Conservation (phyloP, 2,113 vertebrate species). For the Romanogobio albipinnatus region DNA sequence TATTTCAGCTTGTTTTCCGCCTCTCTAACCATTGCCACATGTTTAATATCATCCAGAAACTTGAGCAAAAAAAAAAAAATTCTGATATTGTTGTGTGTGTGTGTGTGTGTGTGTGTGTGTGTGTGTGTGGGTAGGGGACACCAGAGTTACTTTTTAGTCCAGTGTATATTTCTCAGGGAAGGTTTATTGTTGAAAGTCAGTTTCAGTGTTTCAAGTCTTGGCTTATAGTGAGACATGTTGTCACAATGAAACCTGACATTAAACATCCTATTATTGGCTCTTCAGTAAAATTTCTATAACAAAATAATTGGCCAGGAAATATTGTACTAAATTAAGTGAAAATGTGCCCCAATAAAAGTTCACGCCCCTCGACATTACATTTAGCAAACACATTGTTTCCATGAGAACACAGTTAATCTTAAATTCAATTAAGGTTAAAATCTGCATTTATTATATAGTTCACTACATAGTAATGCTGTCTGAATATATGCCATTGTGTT, state of each 20-base stretch:
- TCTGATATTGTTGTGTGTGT: slow-evolving; percentile 36
- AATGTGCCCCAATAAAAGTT: too few relatives aligned
- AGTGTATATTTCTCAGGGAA: not conserved
- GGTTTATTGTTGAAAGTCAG: slow-evolving; percentile 10
- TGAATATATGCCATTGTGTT: too few relatives aligned
- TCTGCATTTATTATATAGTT: not conserved
- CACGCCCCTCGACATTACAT: too few relatives aligned
- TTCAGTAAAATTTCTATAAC: not conserved
- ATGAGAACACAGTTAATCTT: too few relatives aligned
- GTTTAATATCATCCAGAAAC: slow-evolving; percentile 58
- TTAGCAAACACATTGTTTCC: too few relatives aligned
- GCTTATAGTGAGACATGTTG: not conserved
- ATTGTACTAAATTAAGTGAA: too few relatives aligned
- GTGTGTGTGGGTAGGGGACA: not conserved
- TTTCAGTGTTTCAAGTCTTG: not conserved
- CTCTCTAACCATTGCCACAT: slow-evolving; percentile 61
- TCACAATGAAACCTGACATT: not conserved
- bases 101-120: too few relatives aligned
- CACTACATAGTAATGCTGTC: not conserved
- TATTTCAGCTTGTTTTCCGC: slow-evolving; percentile 44
- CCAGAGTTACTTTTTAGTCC: not conserved
- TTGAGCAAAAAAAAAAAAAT: slow-evolving; percentile 17
- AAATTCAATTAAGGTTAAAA: too few relatives aligned
- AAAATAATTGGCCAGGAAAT: not conserved
- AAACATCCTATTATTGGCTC: not conserved